Base-by-base conservation (phyloP, 2,113 vertebrate species). In the Okapia johnstoni region DNA sequence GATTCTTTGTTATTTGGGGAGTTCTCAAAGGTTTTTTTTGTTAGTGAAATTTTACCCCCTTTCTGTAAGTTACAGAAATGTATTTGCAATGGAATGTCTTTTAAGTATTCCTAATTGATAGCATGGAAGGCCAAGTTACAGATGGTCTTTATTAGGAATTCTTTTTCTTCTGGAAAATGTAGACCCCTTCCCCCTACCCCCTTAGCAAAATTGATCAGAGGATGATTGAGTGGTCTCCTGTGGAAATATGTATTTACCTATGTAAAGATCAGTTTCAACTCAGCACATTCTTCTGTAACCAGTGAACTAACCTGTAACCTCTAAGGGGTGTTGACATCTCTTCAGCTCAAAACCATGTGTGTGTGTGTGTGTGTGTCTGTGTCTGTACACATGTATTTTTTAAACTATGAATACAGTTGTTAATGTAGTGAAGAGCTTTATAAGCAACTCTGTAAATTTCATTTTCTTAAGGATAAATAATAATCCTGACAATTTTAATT, bases 71-170 rank as follows among this genome's bases (percentile, higher is more conserved):
- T 97, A 92, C 95, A 98, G 97, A 98, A 98, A 96, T 85, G 10
- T 98, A 96, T 98, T 98, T 98, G 98, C 90, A 97, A 97, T 63
- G 60, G 94, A 98, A 98, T 98, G 97, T 98, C 97, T 98, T 99
- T 10, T 85, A 92, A 98, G 97, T 98, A 98, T 98, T 98, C 98
- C 98, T 98, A 99, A 98, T 98, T 98, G 98, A 98, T 98, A 97
- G 96, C 97, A 84, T 97, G 92, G 96, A 98, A 92, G 95, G 85
- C 98, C 96, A 94, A 97, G 97, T 97, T 98, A 98, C 99, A 99
- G 98, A 98, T 99, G 98, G 98, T 98, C 97, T 98, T n/a, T 98
- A 98, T 99, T 99, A 98, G 97, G 90, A 98, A 98, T 97, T 98
- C 98, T 95, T 98, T 99, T 98, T 98, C 90, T 98, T 98, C 98